Base-by-base conservation (phyloP, 2,888 invertebrate genomes). In the Troides aeacus region DNA sequence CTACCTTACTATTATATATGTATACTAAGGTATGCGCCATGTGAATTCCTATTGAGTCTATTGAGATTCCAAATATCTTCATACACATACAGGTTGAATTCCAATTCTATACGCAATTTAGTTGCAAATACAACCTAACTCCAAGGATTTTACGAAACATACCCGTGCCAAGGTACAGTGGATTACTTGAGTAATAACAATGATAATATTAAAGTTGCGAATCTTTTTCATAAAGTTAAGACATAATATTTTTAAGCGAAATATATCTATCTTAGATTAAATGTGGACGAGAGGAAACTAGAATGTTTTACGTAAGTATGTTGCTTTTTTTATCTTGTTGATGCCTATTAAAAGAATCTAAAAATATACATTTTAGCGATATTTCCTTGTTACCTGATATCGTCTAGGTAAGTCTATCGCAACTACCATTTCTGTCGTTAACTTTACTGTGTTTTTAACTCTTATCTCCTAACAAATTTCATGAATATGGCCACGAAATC, bases 51-150 rank as follows among this genome's bases (percentile, higher is more conserved):
- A 15, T 50, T 15, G 1, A 57, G n/a, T 57, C 64, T 42, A 64
- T 57, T 58, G 64, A 39, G 64, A 64, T 42, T 64, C 42, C 57
- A 57, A 64, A 64, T 64, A 64, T 18, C 57, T 56, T 64, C 30
- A 42, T 64, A 64, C 64, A 58, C 64, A 64, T 57, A 57, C 58
- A 36, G 23, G 21, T 39, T 64, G 64, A 57, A 64, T 64, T 64
- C 57, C 64, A 64, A 58, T 57, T 64, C 64, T 64, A 64, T 56
- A 64, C 39, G 64, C 64, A 64, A 64, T 64, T 64, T 64, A 64
- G 42, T 64, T 64, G 64, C 64, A 64, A 64, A 64, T 64, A 64
- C 64, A 57, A 64, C 18, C 30, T 30, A 56, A 23, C 64, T 42
- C 64, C 57, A 42, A 58, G 39, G 64, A 21, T 64, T 42, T 64